A percentile compares a stretch with the other conserved stretches of the same genome.
Evolutionary conservation across 2,888 invertebrate genomes (phyloP).

Genomic region (Pristionchus maxplancki): DNA sequence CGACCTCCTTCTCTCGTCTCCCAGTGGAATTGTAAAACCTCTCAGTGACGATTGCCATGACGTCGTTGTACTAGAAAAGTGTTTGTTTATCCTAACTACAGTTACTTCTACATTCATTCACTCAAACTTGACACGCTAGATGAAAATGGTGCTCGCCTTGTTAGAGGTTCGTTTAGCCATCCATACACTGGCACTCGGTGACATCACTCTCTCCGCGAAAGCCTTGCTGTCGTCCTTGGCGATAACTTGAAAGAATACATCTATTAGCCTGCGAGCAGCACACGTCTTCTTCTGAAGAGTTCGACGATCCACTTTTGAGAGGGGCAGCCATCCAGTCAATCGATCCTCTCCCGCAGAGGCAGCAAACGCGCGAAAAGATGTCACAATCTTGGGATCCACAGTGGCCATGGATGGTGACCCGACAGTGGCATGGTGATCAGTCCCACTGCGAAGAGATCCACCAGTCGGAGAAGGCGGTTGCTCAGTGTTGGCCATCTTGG

Average conservation of each 20-base stretch:
- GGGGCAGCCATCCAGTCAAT: neutral
- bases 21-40: neutral
- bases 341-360: neutral
- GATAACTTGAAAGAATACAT: neutral
- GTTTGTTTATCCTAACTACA: too few species aligned
- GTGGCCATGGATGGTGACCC: neutral
- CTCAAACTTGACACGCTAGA: too few species aligned
- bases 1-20: conserved; percentile 1
- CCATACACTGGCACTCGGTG: neutral
- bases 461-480: too few species aligned
- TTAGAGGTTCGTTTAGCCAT: neutral
- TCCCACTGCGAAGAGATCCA: neutral
- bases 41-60: neutral
- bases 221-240: neutral
- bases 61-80: neutral
- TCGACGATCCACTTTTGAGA: neutral
- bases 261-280: neutral
- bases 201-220: neutral
- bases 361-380: neutral
- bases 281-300: neutral
- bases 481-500: too few species aligned
- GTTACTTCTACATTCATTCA: neutral
- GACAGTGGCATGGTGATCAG: neutral
- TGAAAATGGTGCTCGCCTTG: too few species aligned
- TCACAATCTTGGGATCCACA: neutral